phyloP scores from a whole-genome alignment of 2,888 invertebrate genomes.

The Suillia variegata region DNA sequence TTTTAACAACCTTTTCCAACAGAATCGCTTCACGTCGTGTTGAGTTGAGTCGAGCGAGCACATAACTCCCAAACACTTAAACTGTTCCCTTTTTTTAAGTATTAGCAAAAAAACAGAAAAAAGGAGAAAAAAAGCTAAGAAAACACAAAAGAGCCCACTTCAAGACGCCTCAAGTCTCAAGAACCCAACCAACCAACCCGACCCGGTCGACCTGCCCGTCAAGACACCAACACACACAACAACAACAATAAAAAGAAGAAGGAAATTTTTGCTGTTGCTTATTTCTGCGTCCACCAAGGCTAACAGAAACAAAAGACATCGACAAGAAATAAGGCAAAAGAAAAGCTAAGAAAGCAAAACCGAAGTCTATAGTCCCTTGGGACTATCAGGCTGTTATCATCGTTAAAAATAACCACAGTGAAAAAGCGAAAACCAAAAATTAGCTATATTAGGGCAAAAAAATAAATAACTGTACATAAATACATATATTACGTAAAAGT shows the following conservation, averaged over 20 bases:
- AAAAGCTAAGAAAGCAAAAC: no score
- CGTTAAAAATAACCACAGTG: conserved; percentile 2
- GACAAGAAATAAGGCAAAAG: neutral
- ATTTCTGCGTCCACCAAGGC: conserved; percentile 5
- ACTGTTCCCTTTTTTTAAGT: no score
- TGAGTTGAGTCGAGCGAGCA: neutral
- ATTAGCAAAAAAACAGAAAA: neutral
- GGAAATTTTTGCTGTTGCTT: conserved; percentile 5
- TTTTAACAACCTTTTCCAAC: no score
- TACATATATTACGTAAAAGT: no score
- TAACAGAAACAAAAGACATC: conserved; percentile 16
- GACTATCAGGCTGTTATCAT: neutral
- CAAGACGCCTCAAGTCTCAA: conserved; percentile 1
- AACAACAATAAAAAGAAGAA: neutral
- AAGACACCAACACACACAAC: no score
- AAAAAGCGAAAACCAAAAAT: neutral
- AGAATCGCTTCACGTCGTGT: neutral
- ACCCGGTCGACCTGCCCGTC: no score
- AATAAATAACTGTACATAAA: neutral
- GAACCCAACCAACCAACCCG: neutral
- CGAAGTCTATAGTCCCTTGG: neutral
- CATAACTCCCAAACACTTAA: neutral
- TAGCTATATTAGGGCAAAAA: neutral
- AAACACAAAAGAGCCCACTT: neutral
- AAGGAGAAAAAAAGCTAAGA: neutral